Evolutionary conservation across 1,140 invertebrate species (phyloP).

Genomic region (Phenacoccus solenopsis): DNA sequence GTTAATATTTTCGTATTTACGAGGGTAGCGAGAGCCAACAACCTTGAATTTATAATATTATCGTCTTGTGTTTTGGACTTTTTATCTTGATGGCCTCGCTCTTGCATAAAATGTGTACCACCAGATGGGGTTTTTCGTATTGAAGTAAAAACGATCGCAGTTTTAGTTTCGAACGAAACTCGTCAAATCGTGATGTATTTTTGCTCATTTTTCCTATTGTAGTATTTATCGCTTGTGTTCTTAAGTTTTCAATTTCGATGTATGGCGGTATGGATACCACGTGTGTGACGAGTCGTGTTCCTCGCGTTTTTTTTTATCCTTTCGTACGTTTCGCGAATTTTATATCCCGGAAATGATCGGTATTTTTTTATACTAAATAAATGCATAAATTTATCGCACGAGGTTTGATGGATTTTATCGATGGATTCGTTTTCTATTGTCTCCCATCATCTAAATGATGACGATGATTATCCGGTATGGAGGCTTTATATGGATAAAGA

Average conservation of each 20-base stretch:
- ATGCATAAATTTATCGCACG: no score
- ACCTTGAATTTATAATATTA: constrained; percentile 17
- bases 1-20: constrained; percentile 8
- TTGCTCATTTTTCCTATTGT: neutral
- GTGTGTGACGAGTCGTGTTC: no score
- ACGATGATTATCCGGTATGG: neutral
- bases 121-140: neutral
- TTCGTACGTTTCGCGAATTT: no score
- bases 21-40: neutral
- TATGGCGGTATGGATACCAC: no score
- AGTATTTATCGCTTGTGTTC: neutral
- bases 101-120: constrained; percentile 15
- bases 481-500: neutral
- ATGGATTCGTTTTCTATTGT: constrained; percentile 8
- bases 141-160: neutral
- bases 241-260: neutral
- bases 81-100: constrained; percentile 15
- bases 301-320: no score
- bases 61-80: constrained; percentile 11
- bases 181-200: neutral
- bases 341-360: no score
- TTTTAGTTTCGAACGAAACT: neutral
- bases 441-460: neutral
- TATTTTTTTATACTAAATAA: no score
- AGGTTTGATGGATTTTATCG: constrained; percentile 6